Base-by-base conservation (phyloP, 2,888 invertebrate genomes). In the Drosophila yooni region DNA sequence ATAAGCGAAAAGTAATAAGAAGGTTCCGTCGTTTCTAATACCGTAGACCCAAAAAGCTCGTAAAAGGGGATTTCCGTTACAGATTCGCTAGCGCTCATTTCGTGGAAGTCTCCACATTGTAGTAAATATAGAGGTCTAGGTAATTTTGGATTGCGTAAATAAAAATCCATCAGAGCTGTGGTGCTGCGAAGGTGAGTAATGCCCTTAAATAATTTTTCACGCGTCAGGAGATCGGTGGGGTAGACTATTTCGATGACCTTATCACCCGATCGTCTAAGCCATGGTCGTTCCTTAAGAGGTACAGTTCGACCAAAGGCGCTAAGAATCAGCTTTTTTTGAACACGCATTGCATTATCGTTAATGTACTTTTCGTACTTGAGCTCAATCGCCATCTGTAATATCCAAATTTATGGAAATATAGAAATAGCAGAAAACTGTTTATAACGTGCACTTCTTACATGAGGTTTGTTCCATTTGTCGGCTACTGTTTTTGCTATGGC, bases 261-360 rank as follows among this genome's bases (percentile, higher is more conserved):
- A 60, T 91, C 91, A 6, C 75, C 74, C 2, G 88, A 79, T 0
- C 85, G 64, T 15, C 90, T 91, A 8, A 83, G 38, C 90, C 91
- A 91, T 3, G 90, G 88, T 4, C 92, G 83, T 2, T 92, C 83
- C 25, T 89, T 88, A 0, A 88, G 72, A 0, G 93, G 92, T 25
- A 93, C 90, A 3, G 92, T 92, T 33, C 90, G 81, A 0, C 93
- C 93, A 82, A 93, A 93, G 25, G 93, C 93, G 13, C 93, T 91
- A 0, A 86, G 83, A 2, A 82, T 56, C 2, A 88, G 73, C 36
- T 88, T 83, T 29, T 88, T 69, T 2, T 81, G 71, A 0, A 77
- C 69, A 4, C 79, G 79, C 62, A 80, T 83, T 2, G 86, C 77
- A 59, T 88, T 79, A 18, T 89, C 76, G 8, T 87, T 82, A 5